Evolutionary conservation across 1,140 invertebrate genomes (phyloP).

Genomic region (Nilaparvata lugens): DNA sequence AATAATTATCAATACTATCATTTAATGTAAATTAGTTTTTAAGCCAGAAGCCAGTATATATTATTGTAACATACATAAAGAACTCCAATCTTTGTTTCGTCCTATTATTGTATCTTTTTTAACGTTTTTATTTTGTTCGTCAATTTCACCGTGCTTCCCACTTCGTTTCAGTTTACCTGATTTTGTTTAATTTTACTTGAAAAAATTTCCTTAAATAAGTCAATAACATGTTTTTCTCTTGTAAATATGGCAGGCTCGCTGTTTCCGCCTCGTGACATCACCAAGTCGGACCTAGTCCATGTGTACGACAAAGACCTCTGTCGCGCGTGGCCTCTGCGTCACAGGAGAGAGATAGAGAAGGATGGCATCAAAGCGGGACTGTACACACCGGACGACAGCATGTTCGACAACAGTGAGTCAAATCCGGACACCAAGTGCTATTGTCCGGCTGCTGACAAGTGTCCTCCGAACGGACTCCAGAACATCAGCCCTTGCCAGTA

Average conservation of each 20-base stretch:
- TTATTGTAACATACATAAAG: no score
- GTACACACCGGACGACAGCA: constrained; percentile 57
- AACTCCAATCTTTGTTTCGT: no score
- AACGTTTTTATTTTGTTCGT: no score
- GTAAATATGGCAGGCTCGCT: constrained; percentile 48
- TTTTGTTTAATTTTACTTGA: no score
- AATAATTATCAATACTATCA: no score
- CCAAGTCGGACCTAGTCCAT: constrained; percentile 60
- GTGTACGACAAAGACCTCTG: constrained; percentile 81
- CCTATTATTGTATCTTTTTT: no score
- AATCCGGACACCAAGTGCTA: constrained; percentile 73
- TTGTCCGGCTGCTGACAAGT: constrained; percentile 55
- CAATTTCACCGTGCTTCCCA: no score
- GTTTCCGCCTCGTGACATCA: constrained; percentile 63
- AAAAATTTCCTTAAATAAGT: no score
- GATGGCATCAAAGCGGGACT: constrained; percentile 56
- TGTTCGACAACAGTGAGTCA: constrained; percentile 54
- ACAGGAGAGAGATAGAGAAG: constrained; percentile 49
- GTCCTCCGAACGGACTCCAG: constrained; percentile 64
- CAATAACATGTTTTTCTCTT: no score
- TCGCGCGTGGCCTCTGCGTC: constrained; percentile 62
- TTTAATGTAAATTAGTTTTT: no score
- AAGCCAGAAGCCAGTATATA: no score
- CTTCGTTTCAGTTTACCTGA: no score
- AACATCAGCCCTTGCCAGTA: constrained; percentile 81